Evolutionary conservation across 2,888 invertebrate species (phyloP).

Genomic region (Xylocampa areola): DNA sequence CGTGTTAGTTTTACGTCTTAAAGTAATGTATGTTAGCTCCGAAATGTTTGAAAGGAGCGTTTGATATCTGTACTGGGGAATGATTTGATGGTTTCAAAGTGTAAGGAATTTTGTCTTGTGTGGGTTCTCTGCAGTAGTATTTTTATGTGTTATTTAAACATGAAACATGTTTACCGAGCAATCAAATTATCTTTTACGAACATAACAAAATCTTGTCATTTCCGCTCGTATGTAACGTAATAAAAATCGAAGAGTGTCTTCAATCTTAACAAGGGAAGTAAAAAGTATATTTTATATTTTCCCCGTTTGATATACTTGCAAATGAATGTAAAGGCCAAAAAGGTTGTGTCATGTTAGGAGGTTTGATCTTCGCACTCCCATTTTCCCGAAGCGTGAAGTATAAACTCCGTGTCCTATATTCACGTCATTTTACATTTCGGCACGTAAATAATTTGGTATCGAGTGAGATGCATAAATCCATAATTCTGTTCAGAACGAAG

Average conservation of each 20-base stretch:
- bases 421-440: slow-evolving; percentile 52
- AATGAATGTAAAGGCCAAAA: slow-evolving; percentile 35
- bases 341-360: slow-evolving; percentile 31
- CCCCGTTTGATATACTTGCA: slow-evolving; percentile 38
- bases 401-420: slow-evolving; percentile 27
- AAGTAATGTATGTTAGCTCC: slow-evolving; percentile 21
- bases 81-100: neutral
- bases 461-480: slow-evolving; percentile 58
- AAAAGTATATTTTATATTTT: slow-evolving; percentile 36
- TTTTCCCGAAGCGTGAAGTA: slow-evolving; percentile 18
- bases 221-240: slow-evolving; percentile 27
- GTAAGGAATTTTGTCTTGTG: neutral
- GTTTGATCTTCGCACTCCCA: slow-evolving; percentile 15
- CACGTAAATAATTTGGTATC: slow-evolving; percentile 59
- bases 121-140: slow-evolving; percentile 8
- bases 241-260: slow-evolving; percentile 42
- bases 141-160: neutral
- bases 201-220: slow-evolving; percentile 19
- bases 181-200: slow-evolving; percentile 39
- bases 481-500: slow-evolving; percentile 48
- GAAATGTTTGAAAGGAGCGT: slow-evolving; percentile 8
- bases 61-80: slow-evolving; percentile 2
- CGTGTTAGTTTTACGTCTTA: slow-evolving; percentile 48
- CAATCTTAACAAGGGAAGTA: slow-evolving; percentile 36
- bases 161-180: slow-evolving; percentile 1